phyloP scores from a whole-genome alignment of 1,140 invertebrate genomes.

The Lepidurus arcticus region DNA sequence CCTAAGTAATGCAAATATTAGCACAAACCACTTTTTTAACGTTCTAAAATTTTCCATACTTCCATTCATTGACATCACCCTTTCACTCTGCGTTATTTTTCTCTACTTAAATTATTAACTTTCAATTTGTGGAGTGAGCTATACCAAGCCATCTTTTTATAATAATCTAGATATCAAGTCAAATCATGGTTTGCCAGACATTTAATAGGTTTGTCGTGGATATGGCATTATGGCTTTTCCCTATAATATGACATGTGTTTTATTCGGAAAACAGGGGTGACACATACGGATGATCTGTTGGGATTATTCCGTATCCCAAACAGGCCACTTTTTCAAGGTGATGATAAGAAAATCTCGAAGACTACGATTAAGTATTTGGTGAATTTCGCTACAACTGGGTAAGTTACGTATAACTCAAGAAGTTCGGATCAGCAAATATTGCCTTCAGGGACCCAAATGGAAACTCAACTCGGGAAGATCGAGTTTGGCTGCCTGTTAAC shows the following conservation, averaged over 20 bases:
- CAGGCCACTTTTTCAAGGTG: not conserved
- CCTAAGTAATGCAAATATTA: not conserved
- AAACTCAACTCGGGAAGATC: not conserved
- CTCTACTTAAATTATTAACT: no score
- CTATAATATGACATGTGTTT: not conserved
- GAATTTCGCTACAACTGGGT: slow-evolving; percentile 26
- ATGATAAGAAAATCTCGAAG: slow-evolving; percentile 23
- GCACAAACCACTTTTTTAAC: not conserved
- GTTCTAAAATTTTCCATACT: no score
- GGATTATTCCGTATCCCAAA: not conserved
- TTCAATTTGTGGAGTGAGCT: no score
- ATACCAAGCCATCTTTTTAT: no score
- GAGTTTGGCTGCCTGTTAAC: not conserved
- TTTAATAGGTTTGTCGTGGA: not conserved
- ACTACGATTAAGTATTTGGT: slow-evolving; percentile 21
- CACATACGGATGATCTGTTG: slow-evolving; percentile 24
- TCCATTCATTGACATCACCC: no score
- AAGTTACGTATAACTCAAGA: not conserved
- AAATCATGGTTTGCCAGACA: no score
- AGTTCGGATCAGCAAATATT: not conserved
- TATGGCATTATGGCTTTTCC: not conserved
- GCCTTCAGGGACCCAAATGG: not conserved
- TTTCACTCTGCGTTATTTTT: no score
- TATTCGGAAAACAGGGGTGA: not conserved
- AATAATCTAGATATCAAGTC: no score